phyloP scores from a whole-genome alignment of 1,140 invertebrate species.

The Coboldia fuscipes region DNA sequence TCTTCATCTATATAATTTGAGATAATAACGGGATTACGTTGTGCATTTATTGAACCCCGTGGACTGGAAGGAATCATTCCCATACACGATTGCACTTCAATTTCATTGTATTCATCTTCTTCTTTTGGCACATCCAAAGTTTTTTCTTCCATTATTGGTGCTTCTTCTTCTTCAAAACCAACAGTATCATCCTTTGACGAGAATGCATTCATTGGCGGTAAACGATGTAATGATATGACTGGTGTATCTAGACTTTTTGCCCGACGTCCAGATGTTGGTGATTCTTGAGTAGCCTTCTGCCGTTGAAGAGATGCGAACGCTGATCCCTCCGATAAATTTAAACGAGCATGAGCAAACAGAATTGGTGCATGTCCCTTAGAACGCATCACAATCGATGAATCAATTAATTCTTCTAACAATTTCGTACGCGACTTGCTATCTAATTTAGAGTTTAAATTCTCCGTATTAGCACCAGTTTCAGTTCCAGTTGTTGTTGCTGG shows the following conservation, averaged over 20 bases:
- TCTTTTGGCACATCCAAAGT: too few relatives aligned
- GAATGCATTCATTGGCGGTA: constrained; percentile 65
- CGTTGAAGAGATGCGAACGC: constrained; percentile 45
- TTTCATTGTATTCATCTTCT: constrained; percentile 16
- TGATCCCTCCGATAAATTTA: constrained; percentile 63
- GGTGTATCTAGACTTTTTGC: constrained; percentile 65
- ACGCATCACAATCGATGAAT: constrained; percentile 18
- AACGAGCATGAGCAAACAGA: constrained; percentile 48
- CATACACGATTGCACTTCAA: constrained; percentile 17
- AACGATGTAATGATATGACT: constrained; percentile 49
- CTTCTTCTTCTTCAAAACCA: constrained; percentile 30
- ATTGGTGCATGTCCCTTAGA: constrained; percentile 49
- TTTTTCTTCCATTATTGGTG: neutral
- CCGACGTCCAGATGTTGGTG: constrained; percentile 45
- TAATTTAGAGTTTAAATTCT: constrained; percentile 22
- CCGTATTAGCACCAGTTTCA: constrained; percentile 9
- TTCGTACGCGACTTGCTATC: constrained; percentile 20
- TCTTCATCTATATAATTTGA: constrained; percentile 34
- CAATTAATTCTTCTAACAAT: constrained; percentile 19
- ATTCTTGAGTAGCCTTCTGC: constrained; percentile 43
- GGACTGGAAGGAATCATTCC: constrained; percentile 19
- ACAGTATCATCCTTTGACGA: constrained; percentile 73
- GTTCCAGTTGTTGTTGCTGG: too few relatives aligned
- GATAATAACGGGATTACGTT: too few relatives aligned
- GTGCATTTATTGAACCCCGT: constrained; percentile 10